phyloP scores from a whole-genome alignment of 2,888 invertebrate species.

The Callimorpha dominula region DNA sequence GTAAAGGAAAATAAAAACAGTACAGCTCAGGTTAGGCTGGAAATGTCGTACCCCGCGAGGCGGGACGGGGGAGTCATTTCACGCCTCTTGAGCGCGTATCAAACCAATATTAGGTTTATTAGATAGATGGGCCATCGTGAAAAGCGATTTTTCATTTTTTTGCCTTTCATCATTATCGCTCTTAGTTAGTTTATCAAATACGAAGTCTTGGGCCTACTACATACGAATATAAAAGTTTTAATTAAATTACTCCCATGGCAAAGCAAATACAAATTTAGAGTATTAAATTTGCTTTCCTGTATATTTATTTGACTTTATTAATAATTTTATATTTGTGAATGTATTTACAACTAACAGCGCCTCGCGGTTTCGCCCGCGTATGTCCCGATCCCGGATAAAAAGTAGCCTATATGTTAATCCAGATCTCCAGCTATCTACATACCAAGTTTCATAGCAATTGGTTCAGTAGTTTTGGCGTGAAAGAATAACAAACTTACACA shows the following conservation, averaged over 20 bases:
- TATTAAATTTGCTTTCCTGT: not conserved
- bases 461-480: too few relatives aligned
- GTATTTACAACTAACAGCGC: too few relatives aligned
- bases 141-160: slow-evolving; percentile 77
- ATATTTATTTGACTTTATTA: not conserved
- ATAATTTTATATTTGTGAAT: too few relatives aligned
- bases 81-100: slow-evolving; percentile 84
- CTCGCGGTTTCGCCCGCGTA: too few relatives aligned
- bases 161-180: slow-evolving; percentile 64
- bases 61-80: slow-evolving; percentile 78
- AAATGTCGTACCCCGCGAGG: slow-evolving; percentile 57
- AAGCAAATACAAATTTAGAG: not conserved
- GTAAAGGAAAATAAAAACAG: slow-evolving; percentile 58
- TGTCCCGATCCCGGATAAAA: too few relatives aligned
- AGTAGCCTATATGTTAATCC: too few relatives aligned
- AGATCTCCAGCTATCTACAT: too few relatives aligned
- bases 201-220: slow-evolving; percentile 47
- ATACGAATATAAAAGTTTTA: slow-evolving; percentile 9
- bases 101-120: slow-evolving; percentile 86
- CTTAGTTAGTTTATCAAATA: slow-evolving; percentile 48
- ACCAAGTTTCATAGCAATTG: too few relatives aligned
- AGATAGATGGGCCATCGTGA: slow-evolving; percentile 79
- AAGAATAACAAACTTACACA: too few relatives aligned
- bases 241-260: not conserved
- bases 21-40: slow-evolving; percentile 66